Base-by-base conservation (phyloP, 2,888 invertebrate genomes). In the Drosophila yooni region DNA sequence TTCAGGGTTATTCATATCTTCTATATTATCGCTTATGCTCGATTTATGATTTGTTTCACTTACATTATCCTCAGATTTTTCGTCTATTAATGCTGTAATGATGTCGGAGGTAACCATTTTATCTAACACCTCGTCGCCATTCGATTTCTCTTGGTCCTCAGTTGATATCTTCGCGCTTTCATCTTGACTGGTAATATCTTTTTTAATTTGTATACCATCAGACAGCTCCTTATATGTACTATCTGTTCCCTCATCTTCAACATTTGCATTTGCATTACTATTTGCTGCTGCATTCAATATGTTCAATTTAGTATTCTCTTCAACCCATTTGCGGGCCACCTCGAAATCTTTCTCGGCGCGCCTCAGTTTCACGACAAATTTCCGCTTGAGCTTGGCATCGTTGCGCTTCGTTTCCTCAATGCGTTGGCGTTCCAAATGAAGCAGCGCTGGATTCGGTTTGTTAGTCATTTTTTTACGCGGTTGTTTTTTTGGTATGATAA, bases 391-490 rank as follows among this genome's bases (percentile, higher is more conserved):
- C 60, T 93, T 93, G 21, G 77, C 61, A 80, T 93, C 93, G n/a
- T 81, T 91, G 7, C 83, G 87, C 58, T 92, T 92, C 34, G 90
- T 78, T 54, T 93, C 92, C 29, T 91, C 90, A 61, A 92, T 79
- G 15, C 92, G 91, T 67, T 91, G 91, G 4, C 91, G 90, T 58
- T 92, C 91, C 58, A 93, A 83, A 59, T 92, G 92, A 13, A 93
- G 67, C 15, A 93, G 74, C 21, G 92, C 92, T 18, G 93, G 93
- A 89, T 93, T 93, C 15, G 92, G 92, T 75, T 91, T 93, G 59
- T 91, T 89, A 2, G 93, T 93, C 0, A 89, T 91, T 62, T 93
- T 93, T 62, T 93, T 93, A 4, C 93, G 91, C 10, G 93, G 93
- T 58, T 93, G 93, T 31, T 93, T 93, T 57, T 90, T 91, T 11